Evolutionary conservation across 2,113 vertebrate genomes (phyloP), one percentile per base, ranked within the genome.

Genomic region (Heterotilapia buettikoferi): DNA sequence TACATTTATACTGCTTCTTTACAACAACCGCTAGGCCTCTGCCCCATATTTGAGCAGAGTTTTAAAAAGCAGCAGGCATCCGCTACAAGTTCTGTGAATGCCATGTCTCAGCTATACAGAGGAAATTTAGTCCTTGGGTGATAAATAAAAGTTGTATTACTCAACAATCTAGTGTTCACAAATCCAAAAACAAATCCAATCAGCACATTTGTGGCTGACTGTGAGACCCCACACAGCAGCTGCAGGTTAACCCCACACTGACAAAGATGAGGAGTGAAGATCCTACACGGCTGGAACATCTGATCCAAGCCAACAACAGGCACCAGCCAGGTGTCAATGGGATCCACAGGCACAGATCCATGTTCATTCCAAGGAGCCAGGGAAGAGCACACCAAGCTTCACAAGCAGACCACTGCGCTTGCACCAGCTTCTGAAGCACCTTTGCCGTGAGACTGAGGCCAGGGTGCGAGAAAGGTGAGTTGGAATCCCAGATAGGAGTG

Each of bases 381-480:
- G 18, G 61, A 66, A 38, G 31, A 3, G 0, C 31, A 5, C 31
- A 5, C 31, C 61, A 66, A 66, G 31, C 6, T 36, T 66, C 61
- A n/a, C 31, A 36, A 66, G 31, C 31, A 66, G 18, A 66, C 31
- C 6, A n/a, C 31, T 66, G 31, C 2, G 1, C 31, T 36, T 2
- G 59, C 6, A 19, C 18, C 59, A 36, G 9, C 59, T 19, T 63
- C 6, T 63, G 18, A n/a, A 36, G 59, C 2, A 0, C 31, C 19
- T 63, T 36, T 0, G 61, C 61, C 6, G 0, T 12, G 18, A 66
- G 61, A 66, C 61, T 63, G 59, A n/a, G 2, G 31, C 59, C 59
- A 63, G 4, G 18, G 18, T 63, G 9, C 1, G 0, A 63, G 29
- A 61, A 1, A 61, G 57, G 57, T 59, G 56, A 59, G 5, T 3